phyloP scores from a whole-genome alignment of 2,113 vertebrate species.

The Petroica traversi region DNA sequence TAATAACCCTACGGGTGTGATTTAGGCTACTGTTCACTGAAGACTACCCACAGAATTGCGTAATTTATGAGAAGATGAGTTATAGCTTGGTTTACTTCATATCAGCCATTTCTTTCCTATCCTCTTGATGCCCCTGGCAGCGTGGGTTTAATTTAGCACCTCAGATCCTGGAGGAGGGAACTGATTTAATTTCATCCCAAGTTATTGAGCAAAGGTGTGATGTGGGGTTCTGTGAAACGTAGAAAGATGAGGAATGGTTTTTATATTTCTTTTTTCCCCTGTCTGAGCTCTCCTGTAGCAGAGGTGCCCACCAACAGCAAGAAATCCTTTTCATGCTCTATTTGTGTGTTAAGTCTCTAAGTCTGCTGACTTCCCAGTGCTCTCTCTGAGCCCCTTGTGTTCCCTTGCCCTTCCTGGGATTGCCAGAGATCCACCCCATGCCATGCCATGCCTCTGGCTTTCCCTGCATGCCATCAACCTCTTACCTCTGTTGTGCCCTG shows the following conservation, averaged over 20 bases:
- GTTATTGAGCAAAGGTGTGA: background rate
- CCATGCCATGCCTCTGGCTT: background rate
- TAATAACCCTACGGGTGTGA: conserved; percentile 35
- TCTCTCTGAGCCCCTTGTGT: background rate
- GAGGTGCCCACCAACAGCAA: background rate
- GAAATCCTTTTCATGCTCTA: background rate
- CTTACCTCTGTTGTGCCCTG: background rate
- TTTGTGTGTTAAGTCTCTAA: background rate
- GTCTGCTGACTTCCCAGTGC: background rate
- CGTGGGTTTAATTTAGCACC: background rate
- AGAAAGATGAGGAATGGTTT: background rate
- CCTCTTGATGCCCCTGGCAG: background rate
- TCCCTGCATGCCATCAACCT: background rate
- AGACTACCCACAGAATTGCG: conserved; percentile 19
- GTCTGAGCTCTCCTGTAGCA: background rate
- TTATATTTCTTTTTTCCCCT: background rate
- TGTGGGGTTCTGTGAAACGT: background rate
- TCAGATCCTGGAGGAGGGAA: background rate
- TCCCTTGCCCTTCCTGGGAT: background rate
- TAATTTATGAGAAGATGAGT: conserved; percentile 14
- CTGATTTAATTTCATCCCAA: background rate
- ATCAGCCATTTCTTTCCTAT: background rate
- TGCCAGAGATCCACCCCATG: background rate
- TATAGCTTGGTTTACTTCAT: background rate
- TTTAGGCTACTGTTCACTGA: conserved; percentile 5